phyloP scores from a whole-genome alignment of 1,140 invertebrate species.

The Achroia grisella region DNA sequence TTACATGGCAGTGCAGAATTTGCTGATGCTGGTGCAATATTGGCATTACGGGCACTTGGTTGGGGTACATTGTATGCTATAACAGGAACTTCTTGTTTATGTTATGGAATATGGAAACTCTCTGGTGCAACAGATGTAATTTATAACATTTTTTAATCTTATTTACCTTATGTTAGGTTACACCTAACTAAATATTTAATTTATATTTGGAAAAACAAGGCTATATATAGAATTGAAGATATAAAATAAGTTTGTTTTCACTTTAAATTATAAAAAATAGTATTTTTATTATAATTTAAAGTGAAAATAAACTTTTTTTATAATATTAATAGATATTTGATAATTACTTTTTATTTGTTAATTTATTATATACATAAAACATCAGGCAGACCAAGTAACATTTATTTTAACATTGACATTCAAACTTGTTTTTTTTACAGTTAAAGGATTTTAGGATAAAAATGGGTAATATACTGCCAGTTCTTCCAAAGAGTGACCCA shows the following conservation, averaged over 20 bases:
- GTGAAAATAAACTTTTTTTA: too few species aligned
- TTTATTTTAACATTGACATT: slow-evolving; percentile 3
- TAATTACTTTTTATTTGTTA: too few species aligned
- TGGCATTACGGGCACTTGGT: slow-evolving; percentile 88
- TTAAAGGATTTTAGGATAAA: slow-evolving; percentile 82
- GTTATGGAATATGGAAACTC: slow-evolving; percentile 91
- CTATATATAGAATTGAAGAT: too few species aligned
- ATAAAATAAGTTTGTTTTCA: too few species aligned
- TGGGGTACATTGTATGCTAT: slow-evolving; percentile 92
- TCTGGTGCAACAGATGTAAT: slow-evolving; percentile 86
- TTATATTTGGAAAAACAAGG: too few species aligned
- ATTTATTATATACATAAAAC: too few species aligned
- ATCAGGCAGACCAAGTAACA: too few species aligned
- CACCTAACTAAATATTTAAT: too few species aligned
- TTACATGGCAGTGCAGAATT: slow-evolving; percentile 77
- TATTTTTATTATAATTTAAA: too few species aligned
- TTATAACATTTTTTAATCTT: slow-evolving; percentile 6
- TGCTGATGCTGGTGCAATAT: slow-evolving; percentile 82
- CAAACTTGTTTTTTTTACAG: slow-evolving; percentile 60
- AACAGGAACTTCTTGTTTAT: slow-evolving; percentile 85
- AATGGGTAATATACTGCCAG: slow-evolving; percentile 82
- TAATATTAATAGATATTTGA: too few species aligned
- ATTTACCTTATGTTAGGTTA: too few species aligned
- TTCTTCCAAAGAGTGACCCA: slow-evolving; percentile 86
- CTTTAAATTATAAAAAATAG: too few species aligned